Evolutionary conservation across 2,888 invertebrate species (phyloP).

Genomic region (Baronia brevicornis): DNA sequence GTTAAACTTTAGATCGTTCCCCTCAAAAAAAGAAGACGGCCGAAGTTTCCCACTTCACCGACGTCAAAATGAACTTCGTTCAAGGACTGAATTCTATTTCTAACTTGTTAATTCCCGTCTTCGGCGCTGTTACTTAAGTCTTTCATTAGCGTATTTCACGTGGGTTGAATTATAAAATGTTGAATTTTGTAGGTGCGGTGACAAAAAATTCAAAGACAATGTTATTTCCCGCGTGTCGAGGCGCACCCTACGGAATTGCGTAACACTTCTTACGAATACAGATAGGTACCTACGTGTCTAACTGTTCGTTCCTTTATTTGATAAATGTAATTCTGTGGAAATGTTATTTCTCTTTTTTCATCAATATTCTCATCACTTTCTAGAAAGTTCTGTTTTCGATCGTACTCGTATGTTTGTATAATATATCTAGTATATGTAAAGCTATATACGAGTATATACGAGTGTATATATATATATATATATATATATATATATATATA

Average conservation of each 20-base stretch:
- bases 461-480: no score
- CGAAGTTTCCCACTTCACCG: conserved; percentile 66
- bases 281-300: conserved; percentile 9
- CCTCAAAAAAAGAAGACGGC: conserved; percentile 44
- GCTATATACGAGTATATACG: no score
- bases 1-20: conserved; percentile 53
- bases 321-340: conserved; percentile 9
- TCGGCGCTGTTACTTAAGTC: conserved; percentile 39
- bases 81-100: conserved; percentile 67
- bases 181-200: no score
- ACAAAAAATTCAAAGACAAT: no score
- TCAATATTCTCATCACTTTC: no score
- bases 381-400: no score
- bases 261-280: conserved; percentile 13
- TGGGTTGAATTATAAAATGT: conserved; percentile 1
- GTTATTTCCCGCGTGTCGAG: no score
- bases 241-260: conserved; percentile 9
- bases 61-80: conserved; percentile 64
- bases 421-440: no score
- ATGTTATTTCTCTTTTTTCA: conserved; percentile 8
- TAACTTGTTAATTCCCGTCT: conserved; percentile 69
- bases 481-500: no score
- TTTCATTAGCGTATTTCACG: conserved; percentile 1
- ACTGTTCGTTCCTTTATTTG: conserved; percentile 11
- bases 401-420: no score